phyloP scores from a whole-genome alignment of 2,888 invertebrate species.

The Cremastinae sp. region DNA sequence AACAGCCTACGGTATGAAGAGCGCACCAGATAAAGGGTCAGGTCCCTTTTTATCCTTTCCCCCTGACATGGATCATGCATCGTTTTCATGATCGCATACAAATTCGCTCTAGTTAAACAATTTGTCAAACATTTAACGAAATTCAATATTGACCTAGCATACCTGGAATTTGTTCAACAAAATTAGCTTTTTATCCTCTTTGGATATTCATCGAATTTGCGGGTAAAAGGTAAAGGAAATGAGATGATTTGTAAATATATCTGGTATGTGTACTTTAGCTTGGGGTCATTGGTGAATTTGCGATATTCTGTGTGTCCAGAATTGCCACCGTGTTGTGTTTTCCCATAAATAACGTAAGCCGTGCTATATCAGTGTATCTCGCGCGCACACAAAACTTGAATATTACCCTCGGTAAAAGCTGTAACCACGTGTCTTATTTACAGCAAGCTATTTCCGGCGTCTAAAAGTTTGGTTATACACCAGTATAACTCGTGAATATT shows the following conservation, averaged over 20 bases:
- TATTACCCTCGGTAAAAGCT: neutral
- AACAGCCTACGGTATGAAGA: constrained; percentile 9
- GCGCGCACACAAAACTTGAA: constrained; percentile 13
- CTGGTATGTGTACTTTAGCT: too few species aligned
- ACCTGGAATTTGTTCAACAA: too few species aligned
- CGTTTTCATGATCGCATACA: constrained; percentile 6
- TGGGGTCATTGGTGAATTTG: constrained; percentile 1
- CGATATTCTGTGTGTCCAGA: neutral
- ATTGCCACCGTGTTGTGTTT: constrained; percentile 2
- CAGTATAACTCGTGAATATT: too few species aligned
- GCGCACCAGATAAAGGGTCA: constrained; percentile 38
- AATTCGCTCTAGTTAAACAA: constrained; percentile 24
- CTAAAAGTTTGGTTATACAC: neutral
- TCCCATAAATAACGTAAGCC: constrained; percentile 15
- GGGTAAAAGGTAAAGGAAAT: too few species aligned
- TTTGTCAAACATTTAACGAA: constrained; percentile 3
- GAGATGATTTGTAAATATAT: too few species aligned
- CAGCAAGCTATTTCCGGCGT: neutral
- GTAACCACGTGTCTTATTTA: constrained; percentile 9
- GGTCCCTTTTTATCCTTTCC: constrained; percentile 39
- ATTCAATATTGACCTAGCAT: too few species aligned
- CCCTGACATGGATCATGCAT: constrained; percentile 26
- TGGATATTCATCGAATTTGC: too few species aligned
- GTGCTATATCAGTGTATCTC: constrained; percentile 22
- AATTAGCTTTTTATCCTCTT: too few species aligned